Percentiles rank a stretch among this genome's conserved stretches.
These are phyloP conservation scores for Calosoma granatense DNA, from an alignment of 1,140 invertebrate species.

Conservation along the genomic window DNA sequence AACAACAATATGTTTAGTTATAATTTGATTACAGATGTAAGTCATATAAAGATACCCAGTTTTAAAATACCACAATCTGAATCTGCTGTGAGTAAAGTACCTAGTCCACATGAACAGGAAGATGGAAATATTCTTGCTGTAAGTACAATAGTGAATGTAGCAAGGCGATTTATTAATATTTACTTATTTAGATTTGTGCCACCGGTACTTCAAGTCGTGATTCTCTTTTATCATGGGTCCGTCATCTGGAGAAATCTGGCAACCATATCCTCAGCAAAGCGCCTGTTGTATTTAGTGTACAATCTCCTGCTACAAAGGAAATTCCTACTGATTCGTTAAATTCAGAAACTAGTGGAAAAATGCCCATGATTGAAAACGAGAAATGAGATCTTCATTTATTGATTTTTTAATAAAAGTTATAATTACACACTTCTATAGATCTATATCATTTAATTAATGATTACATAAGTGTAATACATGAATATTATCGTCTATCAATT, in stretches of 20 bases:
- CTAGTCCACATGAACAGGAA: constrained; percentile 85
- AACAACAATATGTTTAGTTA: background rate
- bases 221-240: constrained; percentile 86
- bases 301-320: constrained; percentile 12
- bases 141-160: constrained; percentile 27
- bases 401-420: background rate
- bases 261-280: constrained; percentile 65
- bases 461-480: too few relatives aligned
- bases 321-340: background rate
- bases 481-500: too few relatives aligned
- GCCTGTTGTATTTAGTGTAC: constrained; percentile 70
- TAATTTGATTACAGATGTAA: constrained; percentile 49
- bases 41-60: constrained; percentile 49
- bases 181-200: constrained; percentile 21
- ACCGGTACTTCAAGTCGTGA: constrained; percentile 78
- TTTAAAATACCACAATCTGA: constrained; percentile 40
- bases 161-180: background rate
- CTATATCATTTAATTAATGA: too few relatives aligned
- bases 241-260: constrained; percentile 63
- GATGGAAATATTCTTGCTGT: constrained; percentile 84
- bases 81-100: constrained; percentile 36
- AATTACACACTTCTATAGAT: too few relatives aligned
- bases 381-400: too few relatives aligned
- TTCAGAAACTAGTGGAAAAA: background rate
- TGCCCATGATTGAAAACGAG: too few relatives aligned